These are phyloP conservation scores for Stomorhina lunata DNA, from an alignment of 2,888 invertebrate genomes.

Conservation along the genomic window DNA sequence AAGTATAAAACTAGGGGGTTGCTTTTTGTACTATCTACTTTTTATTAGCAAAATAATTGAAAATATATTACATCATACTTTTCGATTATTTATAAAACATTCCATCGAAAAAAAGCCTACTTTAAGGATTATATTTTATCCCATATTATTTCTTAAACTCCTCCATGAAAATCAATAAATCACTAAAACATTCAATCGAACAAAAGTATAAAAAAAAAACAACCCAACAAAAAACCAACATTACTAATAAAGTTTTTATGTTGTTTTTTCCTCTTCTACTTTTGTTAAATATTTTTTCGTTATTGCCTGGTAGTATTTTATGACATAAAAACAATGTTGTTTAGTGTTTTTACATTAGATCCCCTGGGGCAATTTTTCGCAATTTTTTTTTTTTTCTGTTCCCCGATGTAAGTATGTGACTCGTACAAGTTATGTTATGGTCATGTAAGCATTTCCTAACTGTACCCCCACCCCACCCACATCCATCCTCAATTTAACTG, in stretches of 20 bases:
- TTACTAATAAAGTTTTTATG: conserved; percentile 51
- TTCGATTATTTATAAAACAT: not conserved
- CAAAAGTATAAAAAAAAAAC: conserved; percentile 11
- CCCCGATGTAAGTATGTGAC: not conserved
- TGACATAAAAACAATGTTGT: conserved; percentile 59
- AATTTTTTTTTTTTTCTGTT: conserved; percentile 31
- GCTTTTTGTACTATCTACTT: too few relatives aligned
- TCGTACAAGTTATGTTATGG: conserved; percentile 51
- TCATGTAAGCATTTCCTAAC: conserved; percentile 61
- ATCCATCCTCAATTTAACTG: not conserved
- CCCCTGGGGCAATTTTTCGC: conserved; percentile 58
- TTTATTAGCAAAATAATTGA: not conserved
- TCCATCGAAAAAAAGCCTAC: not conserved
- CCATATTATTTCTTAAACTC: not conserved
- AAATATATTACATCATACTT: conserved; percentile 4
- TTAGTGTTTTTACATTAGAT: conserved; percentile 61
- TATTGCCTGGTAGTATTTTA: conserved; percentile 55
- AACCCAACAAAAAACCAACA: conserved; percentile 9
- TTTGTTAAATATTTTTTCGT: conserved; percentile 9
- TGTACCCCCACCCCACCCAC: not conserved
- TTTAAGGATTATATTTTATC: not conserved
- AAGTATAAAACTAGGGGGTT: too few relatives aligned
- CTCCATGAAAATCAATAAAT: conserved; percentile 52
- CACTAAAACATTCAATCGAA: conserved; percentile 47
- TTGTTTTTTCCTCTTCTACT: not conserved